Conservation (phyloP, 2,797 vertebrate species). For the Phyllotis vaccarum region DNA sequence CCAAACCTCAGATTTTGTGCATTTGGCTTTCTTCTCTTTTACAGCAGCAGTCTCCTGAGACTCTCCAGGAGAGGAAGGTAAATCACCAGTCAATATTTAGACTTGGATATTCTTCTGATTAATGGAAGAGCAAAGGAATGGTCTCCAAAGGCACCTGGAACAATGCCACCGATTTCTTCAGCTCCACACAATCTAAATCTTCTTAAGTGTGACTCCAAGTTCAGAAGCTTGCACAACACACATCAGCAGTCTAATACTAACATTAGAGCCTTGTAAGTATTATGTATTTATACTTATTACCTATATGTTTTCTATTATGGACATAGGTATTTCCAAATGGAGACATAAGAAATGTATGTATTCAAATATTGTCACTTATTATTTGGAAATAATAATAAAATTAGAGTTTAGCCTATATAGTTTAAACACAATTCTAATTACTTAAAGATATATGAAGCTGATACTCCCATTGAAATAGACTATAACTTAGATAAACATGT, state of each 20-base stretch:
- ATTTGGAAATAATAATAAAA: slow-evolving; percentile 60
- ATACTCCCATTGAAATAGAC: slow-evolving; percentile 51
- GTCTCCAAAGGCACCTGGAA: slow-evolving; percentile 67
- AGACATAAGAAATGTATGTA: slow-evolving; percentile 36
- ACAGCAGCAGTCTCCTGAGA: slow-evolving; percentile 73
- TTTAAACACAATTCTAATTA: slow-evolving; percentile 48
- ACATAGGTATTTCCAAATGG: slow-evolving; percentile 43
- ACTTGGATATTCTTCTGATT: slow-evolving; percentile 77
- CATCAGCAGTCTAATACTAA: slow-evolving; percentile 70
- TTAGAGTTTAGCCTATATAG: slow-evolving; percentile 41
- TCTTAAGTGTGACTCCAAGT: slow-evolving; percentile 64
- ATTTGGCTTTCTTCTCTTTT: slow-evolving; percentile 69
- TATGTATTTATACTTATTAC: slow-evolving; percentile 65
- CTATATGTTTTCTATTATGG: slow-evolving; percentile 51
- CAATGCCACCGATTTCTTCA: slow-evolving; percentile 65
- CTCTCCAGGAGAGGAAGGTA: slow-evolving; percentile 59
- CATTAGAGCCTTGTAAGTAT: slow-evolving; percentile 46
- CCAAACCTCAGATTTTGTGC: slow-evolving; percentile 61
- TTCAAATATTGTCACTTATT: slow-evolving; percentile 41
- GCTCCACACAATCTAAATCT: slow-evolving; percentile 60
- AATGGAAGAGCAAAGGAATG: slow-evolving; percentile 74
- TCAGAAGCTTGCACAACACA: slow-evolving; percentile 63
- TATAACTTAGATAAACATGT: slow-evolving; percentile 41
- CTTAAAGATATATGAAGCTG: slow-evolving; percentile 13
- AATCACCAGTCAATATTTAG: slow-evolving; percentile 84